These are phyloP conservation scores for Acrossocheilus fasciatus DNA, from an alignment of 2,797 vertebrate genomes.

Conservation along the genomic window DNA sequence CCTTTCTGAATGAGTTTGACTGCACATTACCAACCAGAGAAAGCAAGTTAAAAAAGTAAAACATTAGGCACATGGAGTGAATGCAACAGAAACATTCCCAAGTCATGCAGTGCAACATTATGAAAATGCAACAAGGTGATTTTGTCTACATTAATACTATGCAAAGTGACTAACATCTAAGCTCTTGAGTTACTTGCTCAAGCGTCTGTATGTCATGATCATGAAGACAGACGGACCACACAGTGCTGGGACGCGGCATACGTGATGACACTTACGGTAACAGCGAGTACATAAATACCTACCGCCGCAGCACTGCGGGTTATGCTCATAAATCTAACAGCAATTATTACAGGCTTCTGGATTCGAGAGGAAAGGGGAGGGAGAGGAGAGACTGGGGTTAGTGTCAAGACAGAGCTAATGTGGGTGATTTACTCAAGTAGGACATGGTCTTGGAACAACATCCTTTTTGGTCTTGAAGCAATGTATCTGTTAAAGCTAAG, in stretches of 20 bases:
- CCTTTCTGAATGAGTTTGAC: slow-evolving; percentile 75
- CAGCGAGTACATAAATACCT: slow-evolving; percentile 79
- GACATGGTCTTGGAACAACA: slow-evolving; percentile 19
- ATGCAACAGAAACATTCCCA: background rate
- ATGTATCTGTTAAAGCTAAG: background rate
- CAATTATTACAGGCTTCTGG: slow-evolving; percentile 95
- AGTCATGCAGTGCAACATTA: slow-evolving; percentile 17
- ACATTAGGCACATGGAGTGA: slow-evolving; percentile 34
- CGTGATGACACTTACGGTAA: slow-evolving; percentile 53
- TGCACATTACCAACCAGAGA: slow-evolving; percentile 61
- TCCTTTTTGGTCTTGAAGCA: background rate
- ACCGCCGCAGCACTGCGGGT: slow-evolving; percentile 90
- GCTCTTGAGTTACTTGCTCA: background rate
- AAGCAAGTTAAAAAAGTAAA: slow-evolving; percentile 2
- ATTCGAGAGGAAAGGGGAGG: slow-evolving; percentile 83
- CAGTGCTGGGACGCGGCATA: slow-evolving; percentile 60
- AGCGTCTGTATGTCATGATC: slow-evolving; percentile 42
- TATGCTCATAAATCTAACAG: slow-evolving; percentile 97
- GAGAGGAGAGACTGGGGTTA: slow-evolving; percentile 82
- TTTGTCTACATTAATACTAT: background rate
- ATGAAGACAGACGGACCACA: slow-evolving; percentile 56
- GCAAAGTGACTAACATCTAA: background rate
- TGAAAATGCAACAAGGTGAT: background rate
- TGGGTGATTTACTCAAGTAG: slow-evolving; percentile 13
- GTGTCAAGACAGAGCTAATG: slow-evolving; percentile 66